These are phyloP conservation scores for Clistopyga incitator DNA, from an alignment of 2,888 invertebrate species.

Conservation along the genomic window DNA sequence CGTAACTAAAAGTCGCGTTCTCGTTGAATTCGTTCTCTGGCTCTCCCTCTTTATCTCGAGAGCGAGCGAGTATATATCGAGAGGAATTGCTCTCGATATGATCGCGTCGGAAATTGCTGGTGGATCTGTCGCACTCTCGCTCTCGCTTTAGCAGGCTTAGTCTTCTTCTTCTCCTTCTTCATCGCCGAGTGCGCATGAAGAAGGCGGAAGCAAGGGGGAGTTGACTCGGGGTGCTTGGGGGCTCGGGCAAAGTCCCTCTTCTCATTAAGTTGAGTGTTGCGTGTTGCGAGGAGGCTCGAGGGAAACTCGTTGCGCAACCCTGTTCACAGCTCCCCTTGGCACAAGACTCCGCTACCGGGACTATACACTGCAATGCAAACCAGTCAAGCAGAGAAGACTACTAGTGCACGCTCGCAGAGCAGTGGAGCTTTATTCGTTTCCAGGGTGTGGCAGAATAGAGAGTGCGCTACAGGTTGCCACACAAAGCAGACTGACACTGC, in stretches of 20 bases:
- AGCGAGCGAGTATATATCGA: conserved; percentile 31
- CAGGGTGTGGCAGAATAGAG: conserved; percentile 50
- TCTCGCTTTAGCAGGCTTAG: conserved; percentile 21
- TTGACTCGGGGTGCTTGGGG: conserved; percentile 44
- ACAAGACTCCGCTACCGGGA: conserved; percentile 41
- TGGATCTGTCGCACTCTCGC: conserved; percentile 34
- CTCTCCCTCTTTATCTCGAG: not conserved
- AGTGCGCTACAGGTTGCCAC: conserved; percentile 64
- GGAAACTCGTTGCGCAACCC: conserved; percentile 78
- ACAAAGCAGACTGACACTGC: conserved; percentile 38
- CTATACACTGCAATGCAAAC: conserved; percentile 43
- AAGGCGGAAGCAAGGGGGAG: conserved; percentile 28
- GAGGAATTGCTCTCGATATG: conserved; percentile 56
- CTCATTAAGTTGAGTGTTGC: conserved; percentile 84
- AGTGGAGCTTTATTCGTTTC: conserved; percentile 52
- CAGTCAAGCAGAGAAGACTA: conserved; percentile 53
- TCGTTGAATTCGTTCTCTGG: conserved; percentile 37
- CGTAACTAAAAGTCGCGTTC: conserved; percentile 45
- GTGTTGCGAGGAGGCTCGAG: conserved; percentile 81
- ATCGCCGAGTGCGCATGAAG: conserved; percentile 6
- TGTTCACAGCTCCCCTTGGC: conserved; percentile 49
- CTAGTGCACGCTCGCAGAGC: conserved; percentile 39
- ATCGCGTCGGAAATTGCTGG: conserved; percentile 40
- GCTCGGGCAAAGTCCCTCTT: conserved; percentile 76
- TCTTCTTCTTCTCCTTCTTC: conserved; percentile 9